Percentiles rank a stretch among this genome's conserved stretches.
These are phyloP conservation scores for Lethrus apterus DNA, from an alignment of 1,140 invertebrate genomes.

Conservation along the genomic window DNA sequence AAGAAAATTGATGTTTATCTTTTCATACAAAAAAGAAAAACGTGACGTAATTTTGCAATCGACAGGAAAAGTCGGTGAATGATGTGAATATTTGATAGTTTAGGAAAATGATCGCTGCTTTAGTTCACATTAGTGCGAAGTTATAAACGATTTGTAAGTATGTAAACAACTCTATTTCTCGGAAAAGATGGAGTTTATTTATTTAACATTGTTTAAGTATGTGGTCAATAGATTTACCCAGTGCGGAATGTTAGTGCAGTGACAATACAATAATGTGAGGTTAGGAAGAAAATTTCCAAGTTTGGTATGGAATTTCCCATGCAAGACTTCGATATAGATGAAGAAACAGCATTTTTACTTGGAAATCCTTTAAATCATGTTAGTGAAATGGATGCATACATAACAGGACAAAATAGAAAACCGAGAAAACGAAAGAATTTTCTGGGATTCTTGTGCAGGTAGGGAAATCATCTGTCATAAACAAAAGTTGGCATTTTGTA, in stretches of 20 bases:
- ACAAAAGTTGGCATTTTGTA: too few species aligned
- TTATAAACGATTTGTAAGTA: background rate
- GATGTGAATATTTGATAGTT: too few species aligned
- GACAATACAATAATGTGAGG: conserved; percentile 8
- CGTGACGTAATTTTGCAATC: too few species aligned
- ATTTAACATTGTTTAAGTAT: background rate
- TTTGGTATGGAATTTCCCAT: conserved; percentile 40
- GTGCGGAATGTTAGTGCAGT: background rate
- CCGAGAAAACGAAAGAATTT: conserved; percentile 30
- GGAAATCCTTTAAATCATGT: conserved; percentile 42
- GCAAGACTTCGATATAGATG: conserved; percentile 57
- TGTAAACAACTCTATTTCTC: background rate
- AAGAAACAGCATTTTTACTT: conserved; percentile 57
- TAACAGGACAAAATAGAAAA: conserved; percentile 37
- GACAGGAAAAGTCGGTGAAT: too few species aligned
- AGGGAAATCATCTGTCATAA: conserved; percentile 28
- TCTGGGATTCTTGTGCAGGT: conserved; percentile 45
- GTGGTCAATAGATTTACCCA: background rate
- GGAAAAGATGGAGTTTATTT: background rate
- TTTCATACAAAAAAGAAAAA: too few species aligned
- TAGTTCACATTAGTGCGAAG: conserved; percentile 1
- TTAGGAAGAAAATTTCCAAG: conserved; percentile 4
- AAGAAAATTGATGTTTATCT: too few species aligned
- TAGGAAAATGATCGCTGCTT: background rate
- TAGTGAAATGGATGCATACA: conserved; percentile 35